Base-by-base conservation (phyloP, 2,888 invertebrate genomes). In the Volucella bombylans region DNA sequence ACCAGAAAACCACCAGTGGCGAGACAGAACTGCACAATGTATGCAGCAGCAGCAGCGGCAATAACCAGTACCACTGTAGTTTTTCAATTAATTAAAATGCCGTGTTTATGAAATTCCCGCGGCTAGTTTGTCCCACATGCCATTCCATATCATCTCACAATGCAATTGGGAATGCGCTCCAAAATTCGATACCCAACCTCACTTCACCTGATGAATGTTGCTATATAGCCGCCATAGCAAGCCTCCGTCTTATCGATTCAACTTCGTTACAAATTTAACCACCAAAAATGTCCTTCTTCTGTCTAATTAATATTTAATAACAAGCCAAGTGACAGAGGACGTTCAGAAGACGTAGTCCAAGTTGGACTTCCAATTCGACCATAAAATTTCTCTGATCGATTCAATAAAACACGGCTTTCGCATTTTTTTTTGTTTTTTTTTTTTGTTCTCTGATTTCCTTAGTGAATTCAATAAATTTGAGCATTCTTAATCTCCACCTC, bases 241-340 rank as follows among this genome's bases (percentile, higher is more conserved):
- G 41, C 54, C 59, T 67, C 67, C 49, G 59, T 68, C 76, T 80
- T 85, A 85, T 85, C 85, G 55, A 12, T 65, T 43, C n/a, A 41
- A 65, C 85, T 76, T 85, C 77, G 85, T 85, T 85, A 85, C 85
- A 85, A 80, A 85, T 85, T 85, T 85, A 85, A 85, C 85, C 80
- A 81, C 85, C 85, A 68, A 68, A 81, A 85, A 85, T 85, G 83
- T 85, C 74, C 79, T 64, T 76, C 76, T 71, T 55, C 72, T 77
- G 80, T 81, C 81, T 85, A 85, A 85, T 85, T 85, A 85, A 85
- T 85, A 85, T 85, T 85, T 85, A 85, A 85, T 85, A 85, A 85
- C 81, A 81, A 61, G 31, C 62, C 52, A 38, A 76, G 52, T 64
- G 85, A 80, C 72, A 57, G 49, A 80, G 67, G 83, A 67, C 67